Evolutionary conservation across 2,113 vertebrate genomes (phyloP).

Genomic region (Micromys minutus): DNA sequence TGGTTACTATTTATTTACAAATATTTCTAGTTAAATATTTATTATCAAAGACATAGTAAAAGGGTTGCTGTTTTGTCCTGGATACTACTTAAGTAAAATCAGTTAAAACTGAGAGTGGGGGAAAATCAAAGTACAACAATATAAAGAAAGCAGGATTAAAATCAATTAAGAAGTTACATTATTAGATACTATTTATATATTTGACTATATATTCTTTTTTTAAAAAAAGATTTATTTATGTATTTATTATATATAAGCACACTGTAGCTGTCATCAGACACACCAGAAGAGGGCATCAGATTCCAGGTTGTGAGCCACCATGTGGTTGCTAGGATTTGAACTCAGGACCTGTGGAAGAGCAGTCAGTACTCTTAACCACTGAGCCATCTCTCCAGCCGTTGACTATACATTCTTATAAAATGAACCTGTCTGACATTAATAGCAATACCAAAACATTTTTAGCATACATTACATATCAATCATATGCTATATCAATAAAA

Average conservation of each 20-base stretch:
- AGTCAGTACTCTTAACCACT: too few species aligned
- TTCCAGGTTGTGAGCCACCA: too few species aligned
- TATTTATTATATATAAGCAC: too few species aligned
- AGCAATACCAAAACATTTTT: background rate
- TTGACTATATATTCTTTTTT: background rate
- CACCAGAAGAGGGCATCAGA: too few species aligned
- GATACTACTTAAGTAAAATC: background rate
- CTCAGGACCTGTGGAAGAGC: too few species aligned
- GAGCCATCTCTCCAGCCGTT: too few species aligned
- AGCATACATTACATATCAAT: background rate
- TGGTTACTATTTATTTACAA: background rate
- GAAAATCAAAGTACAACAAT: background rate
- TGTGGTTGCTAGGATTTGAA: too few species aligned
- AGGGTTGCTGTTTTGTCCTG: background rate
- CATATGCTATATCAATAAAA: background rate
- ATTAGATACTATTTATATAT: background rate
- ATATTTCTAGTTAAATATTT: background rate
- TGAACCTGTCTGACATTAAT: constrained; percentile 9
- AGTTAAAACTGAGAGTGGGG: background rate
- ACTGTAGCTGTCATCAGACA: too few species aligned
- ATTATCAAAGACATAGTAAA: background rate
- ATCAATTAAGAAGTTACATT: constrained; percentile 41
- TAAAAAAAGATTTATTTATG: too few species aligned
- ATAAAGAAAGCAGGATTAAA: constrained; percentile 37
- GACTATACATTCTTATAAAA: constrained; percentile 47